Conservation (phyloP, 2,888 invertebrate species). For the Gonocerus acuteangulatus region DNA sequence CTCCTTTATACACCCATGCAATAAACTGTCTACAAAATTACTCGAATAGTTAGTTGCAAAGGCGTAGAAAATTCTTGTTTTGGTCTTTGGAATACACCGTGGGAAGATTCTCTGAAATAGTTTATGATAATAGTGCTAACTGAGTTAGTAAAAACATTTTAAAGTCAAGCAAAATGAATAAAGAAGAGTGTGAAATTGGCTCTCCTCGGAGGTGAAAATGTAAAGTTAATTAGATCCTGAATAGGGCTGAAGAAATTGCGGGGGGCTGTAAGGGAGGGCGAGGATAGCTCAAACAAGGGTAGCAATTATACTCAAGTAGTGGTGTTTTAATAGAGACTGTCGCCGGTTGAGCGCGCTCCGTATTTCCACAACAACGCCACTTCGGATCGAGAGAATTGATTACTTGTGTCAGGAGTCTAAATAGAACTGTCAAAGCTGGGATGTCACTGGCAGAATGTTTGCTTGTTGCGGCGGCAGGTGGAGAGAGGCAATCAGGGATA, state of each 20-base stretch:
- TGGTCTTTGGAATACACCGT: too few relatives aligned
- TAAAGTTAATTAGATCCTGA: conserved; percentile 24
- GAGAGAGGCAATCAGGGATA: neutral
- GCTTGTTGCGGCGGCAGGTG: conserved; percentile 5
- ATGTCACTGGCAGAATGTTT: conserved; percentile 20
- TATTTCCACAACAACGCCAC: conserved; percentile 32
- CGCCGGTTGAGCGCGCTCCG: conserved; percentile 8
- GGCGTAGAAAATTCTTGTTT: too few relatives aligned
- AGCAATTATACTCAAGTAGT: conserved; percentile 22
- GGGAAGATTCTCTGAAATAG: too few relatives aligned
- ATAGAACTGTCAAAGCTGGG: conserved; percentile 35
- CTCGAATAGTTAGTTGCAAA: too few relatives aligned
- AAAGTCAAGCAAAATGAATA: conserved; percentile 19
- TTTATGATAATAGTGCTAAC: too few relatives aligned
- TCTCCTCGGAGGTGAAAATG: conserved; percentile 21
- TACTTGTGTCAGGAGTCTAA: conserved; percentile 33
- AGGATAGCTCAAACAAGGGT: conserved; percentile 5
- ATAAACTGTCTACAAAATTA: too few relatives aligned
- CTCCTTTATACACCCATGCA: too few relatives aligned
- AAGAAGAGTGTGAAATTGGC: conserved; percentile 23
- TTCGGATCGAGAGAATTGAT: conserved; percentile 31
- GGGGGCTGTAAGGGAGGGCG: neutral
- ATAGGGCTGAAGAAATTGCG: conserved; percentile 22
- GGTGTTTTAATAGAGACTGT: conserved; percentile 5
- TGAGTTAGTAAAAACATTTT: conserved; percentile 1